Evolutionary conservation across 2,888 invertebrate genomes (phyloP).

Genomic region (Nycteola revayana): DNA sequence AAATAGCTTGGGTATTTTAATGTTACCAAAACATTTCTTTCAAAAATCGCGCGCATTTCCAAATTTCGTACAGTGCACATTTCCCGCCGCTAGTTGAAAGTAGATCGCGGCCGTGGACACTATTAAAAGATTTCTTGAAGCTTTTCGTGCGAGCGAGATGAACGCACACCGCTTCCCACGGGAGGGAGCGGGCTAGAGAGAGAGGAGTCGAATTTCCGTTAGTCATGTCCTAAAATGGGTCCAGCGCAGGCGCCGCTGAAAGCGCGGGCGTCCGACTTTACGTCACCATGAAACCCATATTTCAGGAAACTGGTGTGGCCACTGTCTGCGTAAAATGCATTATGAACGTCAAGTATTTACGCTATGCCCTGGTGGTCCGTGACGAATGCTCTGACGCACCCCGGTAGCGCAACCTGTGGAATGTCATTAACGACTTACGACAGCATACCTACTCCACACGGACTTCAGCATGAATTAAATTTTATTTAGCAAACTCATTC

Average conservation of each 20-base stretch:
- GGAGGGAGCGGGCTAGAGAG: slow-evolving; percentile 75
- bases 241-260: slow-evolving; percentile 82
- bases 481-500: slow-evolving; percentile 31
- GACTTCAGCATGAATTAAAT: slow-evolving; percentile 46
- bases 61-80: slow-evolving; percentile 56
- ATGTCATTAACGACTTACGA: slow-evolving; percentile 73
- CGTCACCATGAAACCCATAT: slow-evolving; percentile 78
- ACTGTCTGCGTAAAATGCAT: slow-evolving; percentile 61
- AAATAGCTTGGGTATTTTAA: too few relatives aligned
- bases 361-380: slow-evolving; percentile 48
- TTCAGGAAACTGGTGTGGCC: slow-evolving; percentile 71
- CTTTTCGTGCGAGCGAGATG: slow-evolving; percentile 78
- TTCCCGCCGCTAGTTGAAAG: slow-evolving; percentile 80
- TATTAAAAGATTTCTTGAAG: slow-evolving; percentile 83
- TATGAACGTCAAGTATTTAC: slow-evolving; percentile 47
- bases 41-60: slow-evolving; percentile 46
- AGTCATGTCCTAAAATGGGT: slow-evolving; percentile 88
- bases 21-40: slow-evolving; percentile 11
- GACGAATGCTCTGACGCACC: slow-evolving; percentile 71
- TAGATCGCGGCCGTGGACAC: slow-evolving; percentile 83
- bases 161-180: slow-evolving; percentile 60
- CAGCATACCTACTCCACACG: slow-evolving; percentile 43
- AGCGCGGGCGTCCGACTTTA: slow-evolving; percentile 79
- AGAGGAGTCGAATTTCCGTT: slow-evolving; percentile 85
- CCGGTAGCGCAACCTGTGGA: slow-evolving; percentile 58